Evolutionary conservation across 2,113 vertebrate species (phyloP).

Genomic region (Paradoxurus hermaphroditus): DNA sequence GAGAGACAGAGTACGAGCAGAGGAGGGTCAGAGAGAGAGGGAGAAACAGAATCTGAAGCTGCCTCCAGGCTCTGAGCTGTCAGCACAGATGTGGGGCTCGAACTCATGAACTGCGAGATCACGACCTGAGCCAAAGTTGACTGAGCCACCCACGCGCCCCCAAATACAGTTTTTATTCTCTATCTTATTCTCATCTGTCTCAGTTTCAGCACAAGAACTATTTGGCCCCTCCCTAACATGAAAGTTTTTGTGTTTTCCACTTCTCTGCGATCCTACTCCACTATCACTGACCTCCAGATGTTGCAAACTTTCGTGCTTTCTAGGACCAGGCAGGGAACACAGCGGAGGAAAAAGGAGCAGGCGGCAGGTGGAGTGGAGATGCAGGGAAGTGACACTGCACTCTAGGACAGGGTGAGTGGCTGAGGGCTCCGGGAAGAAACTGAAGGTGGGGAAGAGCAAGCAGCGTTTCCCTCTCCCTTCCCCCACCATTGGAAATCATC

Average conservation of each 20-base stretch:
- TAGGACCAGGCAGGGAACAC: neutral
- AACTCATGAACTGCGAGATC: too few relatives aligned
- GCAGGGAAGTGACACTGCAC: neutral
- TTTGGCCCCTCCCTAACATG: neutral
- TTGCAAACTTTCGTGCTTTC: neutral
- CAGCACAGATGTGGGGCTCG: too few relatives aligned
- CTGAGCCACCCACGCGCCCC: too few relatives aligned
- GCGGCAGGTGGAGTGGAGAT: neutral
- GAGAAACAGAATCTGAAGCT: too few relatives aligned
- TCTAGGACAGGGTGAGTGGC: neutral
- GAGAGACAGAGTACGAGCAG: too few relatives aligned
- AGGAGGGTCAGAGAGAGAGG: too few relatives aligned
- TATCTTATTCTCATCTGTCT: neutral
- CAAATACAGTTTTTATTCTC: too few relatives aligned
- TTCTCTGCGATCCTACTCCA: neutral
- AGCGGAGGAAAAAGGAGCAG: neutral
- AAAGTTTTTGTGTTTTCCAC: neutral
- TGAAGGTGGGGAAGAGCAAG: neutral
- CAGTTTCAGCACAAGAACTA: neutral
- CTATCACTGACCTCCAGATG: neutral
- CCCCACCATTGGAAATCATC: neutral
- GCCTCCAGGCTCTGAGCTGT: too few relatives aligned
- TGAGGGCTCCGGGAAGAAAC: neutral
- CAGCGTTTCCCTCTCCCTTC: accelerated
- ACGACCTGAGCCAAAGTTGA: too few relatives aligned